Base-by-base conservation (phyloP, 30 jellyfish, hydroid and myxozoan species). In the Nemopilema nomurai region DNA sequence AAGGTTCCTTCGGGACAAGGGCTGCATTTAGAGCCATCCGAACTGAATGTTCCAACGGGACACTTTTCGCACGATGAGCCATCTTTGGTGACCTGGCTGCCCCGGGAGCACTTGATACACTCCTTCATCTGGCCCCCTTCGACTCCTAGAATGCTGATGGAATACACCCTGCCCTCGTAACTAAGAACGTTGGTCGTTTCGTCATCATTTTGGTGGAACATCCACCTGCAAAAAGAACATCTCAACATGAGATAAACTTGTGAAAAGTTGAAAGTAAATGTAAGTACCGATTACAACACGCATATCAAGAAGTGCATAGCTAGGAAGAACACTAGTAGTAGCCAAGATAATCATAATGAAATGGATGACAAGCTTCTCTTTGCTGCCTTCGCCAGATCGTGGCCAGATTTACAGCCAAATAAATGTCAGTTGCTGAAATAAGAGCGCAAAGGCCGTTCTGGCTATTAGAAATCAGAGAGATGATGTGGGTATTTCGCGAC, bases 141-240 rank as follows among this genome's bases (percentile, higher is more conserved):
- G 7, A 91, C 96, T n/a, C 98, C 98, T 41, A 76, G 30, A 49
- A 93, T 72, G 30, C 68, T 29, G 80, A 93, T 65, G 20, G 80
- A 16, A 76, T 88, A 73, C 16, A 93, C 49, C 26, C 96, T 89
- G 0, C 92, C 98, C 67, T 93, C 97, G 76, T 83, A 93, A 82
- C 98, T 93, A 64, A 88, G 31, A 52, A 84, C 67, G 19, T 97
- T 82, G 66, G 87, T 66, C 8, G 80, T 84, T 26, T 87, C 97
- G 25, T 88, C 92, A 69, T 93, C 98, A 51, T 84, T 97, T 53
- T 93, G 98, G 79, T 88, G 94, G 71, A 93, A 93, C 74, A 82
- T 30, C 76, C 89, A 72, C 28, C 98, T 93, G 81, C 50, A 87
- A 72, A 1, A 41, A 1, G 22, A 50, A 27, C 13, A 41, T 41